Evolutionary conservation across 2,113 vertebrate species (phyloP), one percentile per base, ranked within the genome.

Genomic region (Brachypodius melanocephalos): DNA sequence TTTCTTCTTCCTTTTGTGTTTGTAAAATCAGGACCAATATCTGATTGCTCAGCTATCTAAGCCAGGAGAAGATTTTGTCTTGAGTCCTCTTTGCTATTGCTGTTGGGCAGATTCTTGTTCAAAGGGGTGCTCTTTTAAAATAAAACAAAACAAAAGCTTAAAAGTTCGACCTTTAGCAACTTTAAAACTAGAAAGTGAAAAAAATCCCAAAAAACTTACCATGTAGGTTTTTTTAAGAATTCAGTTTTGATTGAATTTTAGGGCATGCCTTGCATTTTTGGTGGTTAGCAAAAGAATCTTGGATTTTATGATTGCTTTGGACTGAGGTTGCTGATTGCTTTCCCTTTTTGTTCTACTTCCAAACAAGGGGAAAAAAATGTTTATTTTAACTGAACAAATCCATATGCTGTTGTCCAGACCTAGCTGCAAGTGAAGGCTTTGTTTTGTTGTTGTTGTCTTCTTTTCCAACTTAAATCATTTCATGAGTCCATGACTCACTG

Each of bases 351-450:
- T 46, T 61, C 16, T 31, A 55, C 55, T 51, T 93, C 68, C 8
- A 51, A 82, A 80, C 16, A 84, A 68, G 36, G 36, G 12, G 7
- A 61, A 69, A 89, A 89, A 22, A 11, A 26, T 63, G 48, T 85
- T 95, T 95, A 63, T 88, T 91, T 85, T 75, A 82, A 59, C 29
- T 85, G 85, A 93, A 32, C 40, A 68, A n/a, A 79, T 58, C 67
- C 87, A 86, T 90, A 88, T 87, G 84, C 51, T 96, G 32, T 51
- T 96, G 57, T 54, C 25, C 68, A 77, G 84, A 46, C 63, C 54
- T 79, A 72, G 80, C 62, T 85, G 68, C 55, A 55, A 84, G 61
- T 55, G 61, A 88, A 86, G 40, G 42, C 43, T 84, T 92, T 81
- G 40, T 87, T 92, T 94, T 87, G 26, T 69, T 90, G 58, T 48